Evolutionary conservation across 2,797 vertebrate species (phyloP).

Genomic region (Gallinago nigripennis): DNA sequence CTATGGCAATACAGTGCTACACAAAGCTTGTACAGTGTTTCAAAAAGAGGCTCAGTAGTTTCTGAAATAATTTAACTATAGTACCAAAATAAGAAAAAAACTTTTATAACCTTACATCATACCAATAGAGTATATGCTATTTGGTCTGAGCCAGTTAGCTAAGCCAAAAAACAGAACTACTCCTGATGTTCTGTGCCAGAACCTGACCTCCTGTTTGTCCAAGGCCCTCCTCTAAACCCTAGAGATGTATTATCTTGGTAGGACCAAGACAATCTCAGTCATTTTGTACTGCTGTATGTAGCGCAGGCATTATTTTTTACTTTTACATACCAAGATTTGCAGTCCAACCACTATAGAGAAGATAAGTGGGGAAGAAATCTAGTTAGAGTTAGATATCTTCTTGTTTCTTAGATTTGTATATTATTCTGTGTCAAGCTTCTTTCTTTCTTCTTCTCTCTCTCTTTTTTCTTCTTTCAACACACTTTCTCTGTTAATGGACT

Average conservation of each 20-base stretch:
- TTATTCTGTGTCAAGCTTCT: not conserved
- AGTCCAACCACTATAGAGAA: not conserved
- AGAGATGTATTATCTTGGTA: not conserved
- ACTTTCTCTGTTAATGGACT: not conserved
- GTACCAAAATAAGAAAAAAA: not conserved
- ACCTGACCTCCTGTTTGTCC: not conserved
- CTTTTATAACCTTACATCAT: not conserved
- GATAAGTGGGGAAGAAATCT: not conserved
- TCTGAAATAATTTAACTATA: not conserved
- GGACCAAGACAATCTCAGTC: not conserved
- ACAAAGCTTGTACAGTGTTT: not conserved
- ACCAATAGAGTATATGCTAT: not conserved
- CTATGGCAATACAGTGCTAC: not conserved
- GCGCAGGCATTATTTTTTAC: not conserved
- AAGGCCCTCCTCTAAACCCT: not conserved
- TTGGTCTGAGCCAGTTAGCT: not conserved
- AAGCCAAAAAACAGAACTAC: not conserved
- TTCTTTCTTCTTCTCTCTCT: too few relatives aligned
- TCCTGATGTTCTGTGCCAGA: not conserved
- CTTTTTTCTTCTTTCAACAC: fast-evolving
- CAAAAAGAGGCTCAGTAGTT: not conserved
- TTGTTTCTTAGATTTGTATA: not conserved
- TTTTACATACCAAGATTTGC: not conserved
- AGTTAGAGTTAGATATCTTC: not conserved
- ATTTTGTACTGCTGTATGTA: not conserved